Evolutionary conservation across 2,888 invertebrate species (phyloP).

Genomic region (Sepioteuthis lessoniana): DNA sequence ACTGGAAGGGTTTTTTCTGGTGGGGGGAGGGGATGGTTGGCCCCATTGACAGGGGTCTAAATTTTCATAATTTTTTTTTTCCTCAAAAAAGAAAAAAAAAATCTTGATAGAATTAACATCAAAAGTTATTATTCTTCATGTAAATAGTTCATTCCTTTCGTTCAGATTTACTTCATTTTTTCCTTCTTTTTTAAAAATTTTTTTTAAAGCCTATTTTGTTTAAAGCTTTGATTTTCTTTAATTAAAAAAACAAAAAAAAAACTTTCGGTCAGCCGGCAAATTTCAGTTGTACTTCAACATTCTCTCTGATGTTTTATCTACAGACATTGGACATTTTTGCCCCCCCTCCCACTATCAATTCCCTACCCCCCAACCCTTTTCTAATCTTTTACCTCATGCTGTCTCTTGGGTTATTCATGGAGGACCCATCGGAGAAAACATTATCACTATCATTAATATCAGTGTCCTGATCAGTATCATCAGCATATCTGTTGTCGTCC

Average conservation of each 20-base stretch:
- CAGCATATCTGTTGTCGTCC: slow-evolving; percentile 61
- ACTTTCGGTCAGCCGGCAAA: neutral
- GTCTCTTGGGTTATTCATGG: neutral
- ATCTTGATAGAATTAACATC: neutral
- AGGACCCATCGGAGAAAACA: neutral
- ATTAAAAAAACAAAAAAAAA: neutral
- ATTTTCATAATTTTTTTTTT: neutral
- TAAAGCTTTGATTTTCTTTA: neutral
- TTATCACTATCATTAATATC: slow-evolving; percentile 37
- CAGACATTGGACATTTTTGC: neutral
- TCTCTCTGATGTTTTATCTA: neutral
- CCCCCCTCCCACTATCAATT: neutral
- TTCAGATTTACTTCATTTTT: neutral
- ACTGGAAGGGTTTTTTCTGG: neutral
- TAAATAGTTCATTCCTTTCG: neutral
- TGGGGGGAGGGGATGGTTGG: neutral
- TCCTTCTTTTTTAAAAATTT: neutral
- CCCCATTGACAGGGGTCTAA: neutral
- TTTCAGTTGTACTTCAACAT: neutral
- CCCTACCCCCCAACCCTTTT: neutral
- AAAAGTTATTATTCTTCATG: neutral
- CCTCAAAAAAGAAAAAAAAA: neutral
- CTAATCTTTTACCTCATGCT: neutral
- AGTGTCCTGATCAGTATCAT: slow-evolving; percentile 46
- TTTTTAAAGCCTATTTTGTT: neutral